phyloP scores from a whole-genome alignment of 1,140 invertebrate genomes.

The Aphaenogaster ashmeadi region DNA sequence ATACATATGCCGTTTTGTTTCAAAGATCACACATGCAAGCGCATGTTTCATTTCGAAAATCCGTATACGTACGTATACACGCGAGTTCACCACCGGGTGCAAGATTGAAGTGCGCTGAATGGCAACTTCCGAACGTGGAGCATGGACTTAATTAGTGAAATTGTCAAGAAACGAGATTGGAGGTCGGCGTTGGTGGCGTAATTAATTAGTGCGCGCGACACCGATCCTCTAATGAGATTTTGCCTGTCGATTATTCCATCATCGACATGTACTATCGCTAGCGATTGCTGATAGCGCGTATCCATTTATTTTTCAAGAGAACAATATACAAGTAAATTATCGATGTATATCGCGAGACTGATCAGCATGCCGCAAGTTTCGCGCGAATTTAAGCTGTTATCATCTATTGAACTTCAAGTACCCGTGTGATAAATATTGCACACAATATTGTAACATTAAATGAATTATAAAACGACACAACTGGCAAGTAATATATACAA shows the following conservation, averaged over 20 bases:
- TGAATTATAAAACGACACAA: too few species aligned
- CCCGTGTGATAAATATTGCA: neutral
- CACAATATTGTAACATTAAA: neutral
- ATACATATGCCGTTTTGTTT: neutral
- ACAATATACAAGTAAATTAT: neutral
- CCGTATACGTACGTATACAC: neutral
- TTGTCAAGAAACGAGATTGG: constrained; percentile 60
- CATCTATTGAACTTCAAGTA: neutral
- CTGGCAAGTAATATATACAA: too few species aligned
- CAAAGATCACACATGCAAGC: neutral
- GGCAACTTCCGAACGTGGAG: constrained; percentile 25
- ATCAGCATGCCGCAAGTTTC: neutral
- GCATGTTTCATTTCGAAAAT: neutral
- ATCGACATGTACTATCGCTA: neutral
- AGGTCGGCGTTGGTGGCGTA: neutral
- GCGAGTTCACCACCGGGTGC: neutral
- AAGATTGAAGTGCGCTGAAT: constrained; percentile 28
- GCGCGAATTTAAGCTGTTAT: neutral
- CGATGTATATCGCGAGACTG: neutral
- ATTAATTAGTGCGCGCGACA: constrained; percentile 54
- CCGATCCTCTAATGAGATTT: constrained; percentile 45
- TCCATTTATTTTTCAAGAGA: constrained; percentile 11
- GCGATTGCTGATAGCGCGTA: neutral
- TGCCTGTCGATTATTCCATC: constrained; percentile 41
- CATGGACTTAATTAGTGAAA: constrained; percentile 54